These are phyloP conservation scores for Bradynema listronoti DNA, from an alignment of 1,140 invertebrate genomes.

Conservation along the genomic window DNA sequence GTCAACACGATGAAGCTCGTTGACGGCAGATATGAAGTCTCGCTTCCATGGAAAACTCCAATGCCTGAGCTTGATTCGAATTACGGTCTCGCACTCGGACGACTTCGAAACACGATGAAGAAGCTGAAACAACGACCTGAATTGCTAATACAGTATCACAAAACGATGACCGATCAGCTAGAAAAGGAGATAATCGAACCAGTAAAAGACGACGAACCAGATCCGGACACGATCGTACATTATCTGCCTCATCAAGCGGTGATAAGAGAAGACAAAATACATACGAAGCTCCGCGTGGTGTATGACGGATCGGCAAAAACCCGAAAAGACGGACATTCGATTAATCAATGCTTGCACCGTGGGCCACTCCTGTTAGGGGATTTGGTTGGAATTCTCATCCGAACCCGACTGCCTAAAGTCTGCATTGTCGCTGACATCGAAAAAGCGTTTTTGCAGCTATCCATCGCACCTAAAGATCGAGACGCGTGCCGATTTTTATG, in stretches of 20 bases:
- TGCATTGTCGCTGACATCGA: conserved; percentile 6
- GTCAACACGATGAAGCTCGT: too few relatives aligned
- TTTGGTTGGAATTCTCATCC: conserved; percentile 19
- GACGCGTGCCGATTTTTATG: conserved; percentile 17
- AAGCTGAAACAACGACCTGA: too few relatives aligned
- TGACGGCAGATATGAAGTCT: too few relatives aligned
- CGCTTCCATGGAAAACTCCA: too few relatives aligned
- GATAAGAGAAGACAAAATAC: conserved; percentile 8
- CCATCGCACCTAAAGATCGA: background rate
- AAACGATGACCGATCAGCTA: too few relatives aligned
- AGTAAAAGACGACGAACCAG: too few relatives aligned
- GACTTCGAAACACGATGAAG: too few relatives aligned
- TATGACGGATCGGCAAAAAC: conserved; percentile 23
- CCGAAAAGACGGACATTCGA: background rate
- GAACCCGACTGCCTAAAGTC: conserved; percentile 1
- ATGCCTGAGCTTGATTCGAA: too few relatives aligned
- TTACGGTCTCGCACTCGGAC: too few relatives aligned
- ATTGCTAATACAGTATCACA: too few relatives aligned
- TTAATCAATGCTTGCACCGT: conserved; percentile 26
- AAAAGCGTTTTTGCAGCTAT: conserved; percentile 16
- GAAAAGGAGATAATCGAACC: too few relatives aligned
- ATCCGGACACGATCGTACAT: too few relatives aligned
- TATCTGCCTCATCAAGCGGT: conserved; percentile 21
- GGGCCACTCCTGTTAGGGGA: conserved; percentile 24
- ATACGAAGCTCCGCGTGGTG: conserved; percentile 22